Percentiles rank a stretch among this genome's conserved stretches.
Conservation (phyloP, 2,113 vertebrate species). For the Python bivittatus region DNA sequence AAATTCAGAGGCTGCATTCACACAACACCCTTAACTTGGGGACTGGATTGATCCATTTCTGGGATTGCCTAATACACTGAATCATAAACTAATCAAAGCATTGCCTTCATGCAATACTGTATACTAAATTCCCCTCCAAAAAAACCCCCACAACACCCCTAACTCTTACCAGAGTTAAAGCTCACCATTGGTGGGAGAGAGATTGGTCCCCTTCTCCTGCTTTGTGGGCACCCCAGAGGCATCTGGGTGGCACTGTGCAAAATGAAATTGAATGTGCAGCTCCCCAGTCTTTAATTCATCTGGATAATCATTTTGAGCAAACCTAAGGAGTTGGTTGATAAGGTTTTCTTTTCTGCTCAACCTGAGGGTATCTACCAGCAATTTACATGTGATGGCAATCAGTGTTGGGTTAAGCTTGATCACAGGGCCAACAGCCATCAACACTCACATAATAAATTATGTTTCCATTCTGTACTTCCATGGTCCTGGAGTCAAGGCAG, state of each 20-base stretch:
- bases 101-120: no score
- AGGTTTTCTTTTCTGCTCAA: background rate
- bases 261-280: background rate
- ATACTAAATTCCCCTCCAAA: background rate
- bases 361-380: background rate
- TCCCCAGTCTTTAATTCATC: background rate
- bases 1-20: background rate
- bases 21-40: background rate
- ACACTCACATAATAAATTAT: background rate
- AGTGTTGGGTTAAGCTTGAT: background rate
- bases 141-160: no score
- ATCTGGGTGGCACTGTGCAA: no score
- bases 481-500: background rate
- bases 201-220: no score
- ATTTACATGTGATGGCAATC: background rate
- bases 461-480: background rate
- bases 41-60: background rate
- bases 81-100: background rate
- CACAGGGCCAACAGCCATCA: background rate
- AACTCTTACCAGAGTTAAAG: no score
- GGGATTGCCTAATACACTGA: background rate
- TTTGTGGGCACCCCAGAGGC: no score
- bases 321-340: background rate
- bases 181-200: no score
- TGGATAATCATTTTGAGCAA: background rate